phyloP scores from a whole-genome alignment of 2,797 vertebrate species.

The Champsocephalus gunnari region DNA sequence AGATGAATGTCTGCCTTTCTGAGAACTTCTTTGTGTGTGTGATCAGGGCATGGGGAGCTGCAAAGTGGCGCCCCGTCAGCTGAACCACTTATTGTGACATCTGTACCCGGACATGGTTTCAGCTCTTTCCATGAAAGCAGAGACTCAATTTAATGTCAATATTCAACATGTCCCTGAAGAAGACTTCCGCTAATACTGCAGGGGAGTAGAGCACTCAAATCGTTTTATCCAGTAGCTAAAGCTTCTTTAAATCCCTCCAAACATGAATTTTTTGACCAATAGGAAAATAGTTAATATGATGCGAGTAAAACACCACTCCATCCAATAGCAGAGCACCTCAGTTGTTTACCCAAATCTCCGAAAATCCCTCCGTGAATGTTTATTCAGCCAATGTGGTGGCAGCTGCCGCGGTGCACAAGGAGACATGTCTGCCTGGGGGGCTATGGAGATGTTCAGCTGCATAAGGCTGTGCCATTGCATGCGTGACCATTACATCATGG shows the following conservation, averaged over 20 bases:
- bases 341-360: constrained; percentile 74
- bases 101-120: constrained; percentile 43
- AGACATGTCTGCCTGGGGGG: constrained; percentile 52
- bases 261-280: constrained; percentile 74
- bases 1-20: constrained; percentile 36
- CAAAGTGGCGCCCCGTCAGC: constrained; percentile 9
- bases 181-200: constrained; percentile 65
- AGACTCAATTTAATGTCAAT: constrained; percentile 62
- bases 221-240: constrained; percentile 75
- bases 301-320: constrained; percentile 55
- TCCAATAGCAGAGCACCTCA: constrained; percentile 66
- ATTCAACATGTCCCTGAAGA: constrained; percentile 64
- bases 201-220: constrained; percentile 65
- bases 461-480: constrained; percentile 53
- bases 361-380: constrained; percentile 73
- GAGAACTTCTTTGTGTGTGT: constrained; percentile 29
- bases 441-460: constrained; percentile 36
- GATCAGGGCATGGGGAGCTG: constrained; percentile 9
- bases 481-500: constrained; percentile 74
- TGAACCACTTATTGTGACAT: constrained; percentile 50
- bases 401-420: constrained; percentile 59
- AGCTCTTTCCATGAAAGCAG: constrained; percentile 65
- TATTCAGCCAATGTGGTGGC: constrained; percentile 66
- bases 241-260: constrained; percentile 76
- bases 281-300: constrained; percentile 65